A percentile compares a stretch with the other conserved stretches of the same genome.
Evolutionary conservation across 2,797 vertebrate genomes (phyloP).

Genomic region (Notolepis coatsorum): DNA sequence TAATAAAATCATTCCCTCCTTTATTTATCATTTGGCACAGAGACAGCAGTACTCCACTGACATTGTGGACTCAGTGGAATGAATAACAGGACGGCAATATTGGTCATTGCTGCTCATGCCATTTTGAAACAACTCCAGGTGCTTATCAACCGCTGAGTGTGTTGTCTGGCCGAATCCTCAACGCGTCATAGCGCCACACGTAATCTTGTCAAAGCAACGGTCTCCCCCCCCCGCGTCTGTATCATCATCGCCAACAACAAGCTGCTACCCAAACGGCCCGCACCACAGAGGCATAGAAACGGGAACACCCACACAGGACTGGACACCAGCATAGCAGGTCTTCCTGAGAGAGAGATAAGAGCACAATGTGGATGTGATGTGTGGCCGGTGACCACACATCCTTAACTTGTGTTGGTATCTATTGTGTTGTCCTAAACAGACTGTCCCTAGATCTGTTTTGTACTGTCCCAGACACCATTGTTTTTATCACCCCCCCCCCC

Average conservation of each 20-base stretch:
- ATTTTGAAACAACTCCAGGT: background rate
- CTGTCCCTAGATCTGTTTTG: background rate
- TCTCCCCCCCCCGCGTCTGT: background rate
- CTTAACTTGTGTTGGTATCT: too few relatives aligned
- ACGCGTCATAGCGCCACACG: background rate
- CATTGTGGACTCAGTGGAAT: slow-evolving; percentile 17
- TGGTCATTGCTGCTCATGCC: slow-evolving; percentile 10
- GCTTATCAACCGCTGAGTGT: slow-evolving; percentile 16
- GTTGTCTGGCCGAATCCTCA: slow-evolving; percentile 5
- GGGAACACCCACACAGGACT: background rate
- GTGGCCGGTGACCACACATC: too few relatives aligned
- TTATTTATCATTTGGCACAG: too few relatives aligned
- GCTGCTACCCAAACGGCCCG: too few relatives aligned
- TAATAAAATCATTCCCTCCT: too few relatives aligned
- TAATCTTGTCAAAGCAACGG: slow-evolving; percentile 11
- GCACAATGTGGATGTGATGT: background rate
- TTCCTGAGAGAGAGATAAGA: background rate
- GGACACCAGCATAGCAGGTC: background rate
- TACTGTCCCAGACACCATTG: background rate
- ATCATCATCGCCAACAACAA: background rate
- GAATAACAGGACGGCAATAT: background rate
- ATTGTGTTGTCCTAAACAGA: too few relatives aligned
- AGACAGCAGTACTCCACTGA: too few relatives aligned
- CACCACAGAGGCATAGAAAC: too few relatives aligned
- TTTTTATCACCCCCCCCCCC: too few relatives aligned